phyloP scores from a whole-genome alignment of 1,140 invertebrate species.

The Drosophila trapezifrons region DNA sequence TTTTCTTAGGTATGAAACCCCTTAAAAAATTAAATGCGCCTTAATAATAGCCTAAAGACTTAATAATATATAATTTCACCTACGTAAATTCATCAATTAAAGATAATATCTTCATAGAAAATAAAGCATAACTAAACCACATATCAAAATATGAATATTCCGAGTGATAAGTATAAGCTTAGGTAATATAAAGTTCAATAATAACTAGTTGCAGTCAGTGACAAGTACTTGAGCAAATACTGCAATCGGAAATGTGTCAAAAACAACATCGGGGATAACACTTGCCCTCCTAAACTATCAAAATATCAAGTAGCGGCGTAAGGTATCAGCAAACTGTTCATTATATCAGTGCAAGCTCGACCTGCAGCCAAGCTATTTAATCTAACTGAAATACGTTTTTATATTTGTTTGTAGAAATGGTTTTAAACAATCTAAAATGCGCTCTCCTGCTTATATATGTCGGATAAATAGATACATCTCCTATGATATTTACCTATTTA shows the following conservation, averaged over 20 bases:
- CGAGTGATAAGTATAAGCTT: background rate
- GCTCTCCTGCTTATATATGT: background rate
- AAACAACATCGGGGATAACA: constrained; percentile 25
- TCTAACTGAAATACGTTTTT: background rate
- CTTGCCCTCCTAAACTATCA: constrained; percentile 1
- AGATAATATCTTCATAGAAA: background rate
- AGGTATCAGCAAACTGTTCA: constrained; percentile 11
- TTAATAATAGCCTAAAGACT: background rate
- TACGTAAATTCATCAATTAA: no score
- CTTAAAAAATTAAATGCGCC: background rate
- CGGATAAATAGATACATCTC: constrained; percentile 25
- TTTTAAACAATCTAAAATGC: background rate
- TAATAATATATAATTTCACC: no score
- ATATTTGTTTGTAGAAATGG: background rate
- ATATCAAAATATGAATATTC: background rate
- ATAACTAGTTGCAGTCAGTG: background rate
- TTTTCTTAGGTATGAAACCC: background rate
- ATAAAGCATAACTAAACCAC: no score
- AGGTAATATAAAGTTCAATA: constrained; percentile 1
- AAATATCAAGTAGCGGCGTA: constrained; percentile 6
- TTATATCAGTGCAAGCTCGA: background rate
- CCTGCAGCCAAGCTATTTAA: background rate
- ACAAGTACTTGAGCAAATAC: constrained; percentile 24
- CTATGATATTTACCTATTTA: constrained; percentile 41
- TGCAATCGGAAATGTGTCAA: constrained; percentile 32